These are phyloP conservation scores for Centropristis striata DNA, from an alignment of 2,113 vertebrate species.

Conservation along the genomic window DNA sequence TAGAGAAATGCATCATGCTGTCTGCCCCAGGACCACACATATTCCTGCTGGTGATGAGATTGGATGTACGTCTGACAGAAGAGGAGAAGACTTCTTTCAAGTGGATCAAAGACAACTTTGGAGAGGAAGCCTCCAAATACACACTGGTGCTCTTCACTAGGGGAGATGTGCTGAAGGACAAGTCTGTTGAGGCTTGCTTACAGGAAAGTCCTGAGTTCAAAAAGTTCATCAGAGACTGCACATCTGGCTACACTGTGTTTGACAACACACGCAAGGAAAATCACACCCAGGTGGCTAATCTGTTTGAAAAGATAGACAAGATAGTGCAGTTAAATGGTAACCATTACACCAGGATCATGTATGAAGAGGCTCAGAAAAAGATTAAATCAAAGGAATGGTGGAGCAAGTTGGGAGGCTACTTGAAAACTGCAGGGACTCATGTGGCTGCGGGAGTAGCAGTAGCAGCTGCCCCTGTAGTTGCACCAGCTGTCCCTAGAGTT, in stretches of 20 bases:
- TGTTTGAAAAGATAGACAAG: conserved; percentile 56
- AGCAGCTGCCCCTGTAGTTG: no score
- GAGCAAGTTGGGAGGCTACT: neutral
- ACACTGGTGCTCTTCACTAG: conserved; percentile 59
- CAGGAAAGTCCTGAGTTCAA: neutral
- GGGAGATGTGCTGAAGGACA: conserved; percentile 13
- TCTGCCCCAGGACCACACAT: conserved; percentile 71
- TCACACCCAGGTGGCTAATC: conserved; percentile 58
- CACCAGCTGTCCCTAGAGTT: no score
- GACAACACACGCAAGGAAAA: conserved; percentile 40
- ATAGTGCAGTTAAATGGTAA: conserved; percentile 37
- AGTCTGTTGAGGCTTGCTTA: neutral
- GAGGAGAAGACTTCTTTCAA: conserved; percentile 42
- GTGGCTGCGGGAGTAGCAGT: neutral
- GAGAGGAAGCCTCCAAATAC: conserved; percentile 47
- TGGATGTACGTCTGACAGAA: conserved; percentile 47
- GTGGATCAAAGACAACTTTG: conserved; percentile 66
- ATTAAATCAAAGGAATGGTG: neutral
- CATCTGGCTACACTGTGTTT: conserved; percentile 55
- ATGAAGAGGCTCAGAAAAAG: conserved; percentile 45
- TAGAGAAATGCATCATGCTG: conserved; percentile 56
- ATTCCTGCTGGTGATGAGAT: conserved; percentile 70
- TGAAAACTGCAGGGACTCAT: neutral
- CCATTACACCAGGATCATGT: conserved; percentile 46
- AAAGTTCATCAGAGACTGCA: neutral